Evolutionary conservation across 1,140 invertebrate genomes (phyloP), one percentile per base, ranked within the genome.

Genomic region (Aphelenchoides avenae): DNA sequence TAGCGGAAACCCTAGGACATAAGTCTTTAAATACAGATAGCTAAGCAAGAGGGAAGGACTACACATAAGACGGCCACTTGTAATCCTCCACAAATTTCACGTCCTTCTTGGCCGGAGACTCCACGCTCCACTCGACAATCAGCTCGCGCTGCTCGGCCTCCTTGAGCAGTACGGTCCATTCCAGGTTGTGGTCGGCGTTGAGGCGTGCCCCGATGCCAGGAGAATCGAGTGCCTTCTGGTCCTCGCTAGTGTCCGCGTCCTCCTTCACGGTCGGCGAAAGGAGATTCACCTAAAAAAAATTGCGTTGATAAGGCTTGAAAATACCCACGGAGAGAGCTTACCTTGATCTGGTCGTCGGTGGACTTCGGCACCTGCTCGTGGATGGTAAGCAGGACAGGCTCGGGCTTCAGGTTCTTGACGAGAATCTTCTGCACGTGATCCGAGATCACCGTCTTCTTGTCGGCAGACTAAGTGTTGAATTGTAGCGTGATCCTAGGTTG

Each of bases 311-410:
- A 36, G 34, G 18, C n/a, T 36, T 13, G 34, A 36, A 13, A 18
- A 18, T 18, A 13, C n/a, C n/a, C 34, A 36, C 13, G 34, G 34
- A 18, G 13, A 13, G 18, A 18, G 34, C 34, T 18, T 6, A 80
- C 79, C 68, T 78, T 80, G 42, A 80, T 77, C 61, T 80, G 79
- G 26, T 80, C 79, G 37, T 80, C 79, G 15, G 67, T 64, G 41
- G 68, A 68, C 13, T 68, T 66, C 2, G 79, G 79, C 27, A 80
- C 52, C 29, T 77, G 74, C 39, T 80, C 78, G 15, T 49, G 54
- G 0, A 80, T 33, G 7, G 68, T 56, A 4, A 81, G 42, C 5
- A 73, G 57, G 37, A 78, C 65, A 2, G 47, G 5, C 15, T 76
- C 66, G 13, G 64, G 60, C 20, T 70, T 61, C 20, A 68, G 72